A percentile compares a stretch with the other conserved stretches of the same genome.
phyloP scores from a whole-genome alignment of 1,140 invertebrate species.

The Anoplophora glabripennis region DNA sequence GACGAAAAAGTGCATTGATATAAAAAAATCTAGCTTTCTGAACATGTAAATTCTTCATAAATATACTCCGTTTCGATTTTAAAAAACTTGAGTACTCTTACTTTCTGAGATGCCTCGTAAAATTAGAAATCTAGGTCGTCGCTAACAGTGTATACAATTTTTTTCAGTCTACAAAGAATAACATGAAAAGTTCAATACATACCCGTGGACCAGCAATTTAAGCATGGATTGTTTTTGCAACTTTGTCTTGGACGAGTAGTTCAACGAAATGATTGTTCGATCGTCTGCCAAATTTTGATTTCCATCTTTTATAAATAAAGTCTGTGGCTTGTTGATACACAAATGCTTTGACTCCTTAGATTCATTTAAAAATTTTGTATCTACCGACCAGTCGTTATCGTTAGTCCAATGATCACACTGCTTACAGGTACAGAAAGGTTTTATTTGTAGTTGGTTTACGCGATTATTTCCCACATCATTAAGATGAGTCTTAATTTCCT shows the following conservation, averaged over 20 bases:
- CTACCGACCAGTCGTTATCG: conserved; percentile 7
- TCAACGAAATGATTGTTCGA: conserved; percentile 23
- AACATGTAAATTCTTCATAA: no score
- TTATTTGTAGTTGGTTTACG: conserved; percentile 4
- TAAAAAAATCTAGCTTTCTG: no score
- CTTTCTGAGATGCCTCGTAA: no score
- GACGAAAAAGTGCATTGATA: no score
- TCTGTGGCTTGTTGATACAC: conserved; percentile 21
- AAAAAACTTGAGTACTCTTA: no score
- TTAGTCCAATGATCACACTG: conserved; percentile 21
- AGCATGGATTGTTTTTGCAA: conserved; percentile 26
- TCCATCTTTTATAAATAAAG: conserved; percentile 16
- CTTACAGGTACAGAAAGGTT: conserved; percentile 19
- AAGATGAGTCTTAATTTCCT: no score
- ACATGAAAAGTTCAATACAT: conserved; percentile 9
- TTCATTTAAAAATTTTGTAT: conserved; percentile 15
- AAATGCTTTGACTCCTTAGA: neutral
- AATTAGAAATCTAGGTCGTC: no score
- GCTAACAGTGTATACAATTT: no score
- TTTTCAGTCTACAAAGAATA: neutral
- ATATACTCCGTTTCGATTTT: no score
- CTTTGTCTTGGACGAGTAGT: conserved; percentile 26
- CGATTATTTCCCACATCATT: no score
- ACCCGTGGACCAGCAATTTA: conserved; percentile 39
- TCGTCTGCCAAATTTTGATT: conserved; percentile 6